These are phyloP conservation scores for Poeciliopsis retropinna DNA, from an alignment of 2,113 vertebrate species.

Conservation along the genomic window DNA sequence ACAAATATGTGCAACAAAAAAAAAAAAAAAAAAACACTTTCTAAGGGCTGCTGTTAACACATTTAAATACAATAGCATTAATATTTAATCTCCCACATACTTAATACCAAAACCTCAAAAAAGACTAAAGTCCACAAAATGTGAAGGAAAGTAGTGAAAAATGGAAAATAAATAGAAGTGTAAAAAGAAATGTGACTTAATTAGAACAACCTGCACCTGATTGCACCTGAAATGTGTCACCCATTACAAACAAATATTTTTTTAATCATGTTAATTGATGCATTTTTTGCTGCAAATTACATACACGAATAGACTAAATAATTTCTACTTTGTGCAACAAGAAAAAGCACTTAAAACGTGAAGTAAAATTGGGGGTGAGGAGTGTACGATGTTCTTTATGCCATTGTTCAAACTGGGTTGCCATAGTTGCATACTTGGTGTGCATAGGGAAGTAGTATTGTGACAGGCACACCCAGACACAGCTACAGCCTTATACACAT, in stretches of 20 bases:
- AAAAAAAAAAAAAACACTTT: too few relatives aligned
- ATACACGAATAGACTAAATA: background rate
- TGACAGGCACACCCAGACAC: conserved; percentile 40
- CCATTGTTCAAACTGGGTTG: conserved; percentile 6
- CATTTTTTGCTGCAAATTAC: background rate
- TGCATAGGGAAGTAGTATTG: conserved; percentile 13
- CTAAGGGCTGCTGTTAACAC: too few relatives aligned
- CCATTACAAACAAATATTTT: background rate
- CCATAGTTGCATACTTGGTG: conserved; percentile 31
- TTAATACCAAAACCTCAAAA: background rate
- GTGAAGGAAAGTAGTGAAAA: background rate
- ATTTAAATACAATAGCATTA: too few relatives aligned
- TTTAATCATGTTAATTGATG: background rate
- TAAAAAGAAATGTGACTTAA: background rate
- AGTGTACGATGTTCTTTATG: background rate
- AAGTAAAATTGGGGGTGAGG: too few relatives aligned
- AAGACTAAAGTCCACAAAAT: background rate
- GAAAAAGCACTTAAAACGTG: background rate
- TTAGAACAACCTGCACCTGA: background rate
- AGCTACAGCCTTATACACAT: conserved; percentile 6
- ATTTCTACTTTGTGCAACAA: background rate
- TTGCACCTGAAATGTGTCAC: background rate
- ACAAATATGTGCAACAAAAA: too few relatives aligned
- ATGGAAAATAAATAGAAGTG: too few relatives aligned
- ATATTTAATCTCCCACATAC: background rate